Conservation (phyloP, 2,888 invertebrate genomes). For the Epinotia demarniana region DNA sequence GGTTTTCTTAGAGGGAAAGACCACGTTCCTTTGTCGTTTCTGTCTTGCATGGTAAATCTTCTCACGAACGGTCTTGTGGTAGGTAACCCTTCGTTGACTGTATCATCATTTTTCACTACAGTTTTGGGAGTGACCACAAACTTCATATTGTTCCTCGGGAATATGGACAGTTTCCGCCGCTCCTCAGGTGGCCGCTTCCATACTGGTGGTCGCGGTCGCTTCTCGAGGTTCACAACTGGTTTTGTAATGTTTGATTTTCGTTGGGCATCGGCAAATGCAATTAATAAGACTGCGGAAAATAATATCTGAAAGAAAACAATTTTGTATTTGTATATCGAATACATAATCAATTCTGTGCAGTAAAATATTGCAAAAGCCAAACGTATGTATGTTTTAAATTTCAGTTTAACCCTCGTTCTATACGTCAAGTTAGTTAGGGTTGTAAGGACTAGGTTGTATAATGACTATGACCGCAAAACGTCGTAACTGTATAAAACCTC, state of each 20-base stretch:
- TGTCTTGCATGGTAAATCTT: constrained; percentile 46
- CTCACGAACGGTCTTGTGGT: constrained; percentile 52
- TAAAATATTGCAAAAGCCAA: no score
- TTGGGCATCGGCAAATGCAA: constrained; percentile 24
- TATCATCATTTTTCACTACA: constrained; percentile 41
- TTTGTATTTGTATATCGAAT: neutral
- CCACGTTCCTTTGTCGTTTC: constrained; percentile 16
- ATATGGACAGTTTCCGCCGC: constrained; percentile 50
- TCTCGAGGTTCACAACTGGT: constrained; percentile 23
- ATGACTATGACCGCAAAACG: no score
- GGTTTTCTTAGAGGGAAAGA: constrained; percentile 41
- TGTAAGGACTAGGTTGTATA: no score
- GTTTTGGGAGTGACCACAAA: constrained; percentile 52
- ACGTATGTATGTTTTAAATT: no score
- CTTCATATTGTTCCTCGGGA: constrained; percentile 55
- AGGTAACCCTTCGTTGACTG: constrained; percentile 32
- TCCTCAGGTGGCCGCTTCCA: constrained; percentile 48
- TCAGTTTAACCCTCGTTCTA: no score
- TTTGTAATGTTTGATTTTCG: constrained; percentile 24
- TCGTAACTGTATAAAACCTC: no score
- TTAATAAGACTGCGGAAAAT: constrained; percentile 4
- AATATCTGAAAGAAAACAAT: constrained; percentile 22
- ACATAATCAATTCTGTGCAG: no score
- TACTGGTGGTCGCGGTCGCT: neutral
- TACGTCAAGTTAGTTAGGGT: no score